phyloP scores from a whole-genome alignment of 2,888 invertebrate genomes.

The Euplexia lucipara region DNA sequence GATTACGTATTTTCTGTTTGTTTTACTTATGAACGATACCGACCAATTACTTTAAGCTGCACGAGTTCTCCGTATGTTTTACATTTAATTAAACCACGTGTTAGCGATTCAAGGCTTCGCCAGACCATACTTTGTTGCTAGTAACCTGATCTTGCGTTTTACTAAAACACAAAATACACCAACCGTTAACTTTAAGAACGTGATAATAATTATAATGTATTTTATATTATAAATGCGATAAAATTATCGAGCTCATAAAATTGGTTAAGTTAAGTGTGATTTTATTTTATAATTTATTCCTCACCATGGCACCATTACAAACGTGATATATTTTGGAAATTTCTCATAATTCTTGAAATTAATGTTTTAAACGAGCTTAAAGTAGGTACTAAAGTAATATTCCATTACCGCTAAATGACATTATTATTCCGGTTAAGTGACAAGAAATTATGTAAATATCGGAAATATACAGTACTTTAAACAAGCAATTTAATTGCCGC shows the following conservation, averaged over 20 bases:
- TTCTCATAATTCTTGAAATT: constrained; percentile 60
- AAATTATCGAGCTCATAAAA: constrained; percentile 52
- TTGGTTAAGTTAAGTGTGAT: constrained; percentile 48
- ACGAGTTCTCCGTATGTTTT: constrained; percentile 12
- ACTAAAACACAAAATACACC: constrained; percentile 1
- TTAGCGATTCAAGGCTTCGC: constrained; percentile 18
- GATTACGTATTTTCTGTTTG: neutral
- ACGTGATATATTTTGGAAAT: constrained; percentile 37
- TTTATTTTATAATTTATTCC: constrained; percentile 47
- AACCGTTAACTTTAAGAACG: constrained; percentile 12
- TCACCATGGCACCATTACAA: constrained; percentile 34
- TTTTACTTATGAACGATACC: neutral
- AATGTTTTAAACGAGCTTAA: constrained; percentile 53
- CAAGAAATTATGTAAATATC: constrained; percentile 75
- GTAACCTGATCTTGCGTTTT: constrained; percentile 12
- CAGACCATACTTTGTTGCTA: constrained; percentile 14
- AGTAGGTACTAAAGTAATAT: constrained; percentile 62
- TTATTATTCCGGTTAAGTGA: constrained; percentile 69
- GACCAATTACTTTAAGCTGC: neutral
- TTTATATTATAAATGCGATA: constrained; percentile 42
- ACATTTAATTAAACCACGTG: constrained; percentile 30
- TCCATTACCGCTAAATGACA: constrained; percentile 69
- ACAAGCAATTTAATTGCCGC: constrained; percentile 70
- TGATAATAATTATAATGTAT: constrained; percentile 20
- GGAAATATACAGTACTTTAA: constrained; percentile 70